A percentile compares a stretch with the other conserved stretches of the same genome.
These are phyloP conservation scores for Sebastes schlegelii DNA, from an alignment of 2,113 vertebrate genomes.

Conservation along the genomic window DNA sequence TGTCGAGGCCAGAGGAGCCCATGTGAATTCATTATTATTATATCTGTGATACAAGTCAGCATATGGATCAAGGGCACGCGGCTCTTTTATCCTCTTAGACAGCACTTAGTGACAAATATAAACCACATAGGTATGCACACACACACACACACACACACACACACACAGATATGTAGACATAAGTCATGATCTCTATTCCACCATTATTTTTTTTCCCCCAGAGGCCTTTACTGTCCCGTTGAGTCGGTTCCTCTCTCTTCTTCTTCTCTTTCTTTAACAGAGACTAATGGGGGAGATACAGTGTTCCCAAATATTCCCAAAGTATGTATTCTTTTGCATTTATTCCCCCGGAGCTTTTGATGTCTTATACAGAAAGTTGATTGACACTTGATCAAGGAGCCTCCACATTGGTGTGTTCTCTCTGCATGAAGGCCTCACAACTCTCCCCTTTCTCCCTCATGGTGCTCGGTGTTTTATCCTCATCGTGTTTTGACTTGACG, in stretches of 20 bases:
- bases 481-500: too few relatives aligned
- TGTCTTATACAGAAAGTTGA: too few relatives aligned
- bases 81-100: constrained; percentile 63
- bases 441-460: too few relatives aligned
- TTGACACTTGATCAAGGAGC: too few relatives aligned
- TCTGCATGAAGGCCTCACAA: too few relatives aligned
- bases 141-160: constrained; percentile 6
- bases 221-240: constrained; percentile 9
- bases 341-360: too few relatives aligned
- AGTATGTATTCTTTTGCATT: too few relatives aligned
- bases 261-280: constrained; percentile 21
- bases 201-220: background rate
- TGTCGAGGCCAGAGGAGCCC: constrained; percentile 5
- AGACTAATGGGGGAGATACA: constrained; percentile 44
- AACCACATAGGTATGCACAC: constrained; percentile 15
- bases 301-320: background rate
- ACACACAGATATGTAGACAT: constrained; percentile 5
- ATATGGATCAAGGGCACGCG: constrained; percentile 32
- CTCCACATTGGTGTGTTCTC: too few relatives aligned
- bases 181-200: constrained; percentile 30
- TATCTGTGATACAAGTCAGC: constrained; percentile 37
- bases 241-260: background rate
- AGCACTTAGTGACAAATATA: constrained; percentile 50
- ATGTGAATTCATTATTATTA: constrained; percentile 22
- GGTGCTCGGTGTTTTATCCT: too few relatives aligned